A percentile compares a stretch with the other conserved stretches of the same genome.
Conservation (phyloP, 2,113 vertebrate genomes). For the Oreochromis spilurus region DNA sequence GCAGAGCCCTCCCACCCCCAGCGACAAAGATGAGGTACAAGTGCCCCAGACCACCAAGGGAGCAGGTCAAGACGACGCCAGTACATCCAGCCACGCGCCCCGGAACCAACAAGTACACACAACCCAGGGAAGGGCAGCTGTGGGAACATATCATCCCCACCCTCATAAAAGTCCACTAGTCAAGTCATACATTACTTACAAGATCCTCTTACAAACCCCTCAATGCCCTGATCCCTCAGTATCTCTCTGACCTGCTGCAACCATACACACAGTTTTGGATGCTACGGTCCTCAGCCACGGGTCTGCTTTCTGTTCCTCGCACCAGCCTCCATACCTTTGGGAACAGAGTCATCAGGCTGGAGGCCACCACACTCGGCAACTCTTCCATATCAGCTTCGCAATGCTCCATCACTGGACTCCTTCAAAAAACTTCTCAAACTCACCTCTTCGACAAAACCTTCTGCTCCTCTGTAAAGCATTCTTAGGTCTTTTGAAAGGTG, state of each 20-base stretch:
- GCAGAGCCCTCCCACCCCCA: background rate
- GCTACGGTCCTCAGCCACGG: background rate
- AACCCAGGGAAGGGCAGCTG: background rate
- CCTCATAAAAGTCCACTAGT: background rate
- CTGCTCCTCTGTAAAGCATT: background rate
- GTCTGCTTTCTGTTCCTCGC: background rate
- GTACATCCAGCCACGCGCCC: background rate
- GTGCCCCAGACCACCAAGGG: fast-evolving
- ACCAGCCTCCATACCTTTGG: background rate
- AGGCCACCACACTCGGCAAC: fast-evolving
- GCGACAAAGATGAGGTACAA: background rate
- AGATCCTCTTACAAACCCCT: fast-evolving
- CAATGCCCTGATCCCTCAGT: background rate
- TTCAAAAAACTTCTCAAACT: background rate
- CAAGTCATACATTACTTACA: background rate
- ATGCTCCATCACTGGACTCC: fast-evolving
- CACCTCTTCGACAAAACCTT: background rate
- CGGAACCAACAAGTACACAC: background rate
- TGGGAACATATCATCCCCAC: background rate
- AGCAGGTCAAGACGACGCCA: background rate
- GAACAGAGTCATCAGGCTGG: background rate
- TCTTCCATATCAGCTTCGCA: background rate
- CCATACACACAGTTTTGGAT: background rate
- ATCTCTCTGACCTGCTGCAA: background rate
- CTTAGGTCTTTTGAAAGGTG: background rate